Evolutionary conservation across 2,113 vertebrate genomes (phyloP), one percentile per base, ranked within the genome.

Genomic region (Phyllostomus discolor): DNA sequence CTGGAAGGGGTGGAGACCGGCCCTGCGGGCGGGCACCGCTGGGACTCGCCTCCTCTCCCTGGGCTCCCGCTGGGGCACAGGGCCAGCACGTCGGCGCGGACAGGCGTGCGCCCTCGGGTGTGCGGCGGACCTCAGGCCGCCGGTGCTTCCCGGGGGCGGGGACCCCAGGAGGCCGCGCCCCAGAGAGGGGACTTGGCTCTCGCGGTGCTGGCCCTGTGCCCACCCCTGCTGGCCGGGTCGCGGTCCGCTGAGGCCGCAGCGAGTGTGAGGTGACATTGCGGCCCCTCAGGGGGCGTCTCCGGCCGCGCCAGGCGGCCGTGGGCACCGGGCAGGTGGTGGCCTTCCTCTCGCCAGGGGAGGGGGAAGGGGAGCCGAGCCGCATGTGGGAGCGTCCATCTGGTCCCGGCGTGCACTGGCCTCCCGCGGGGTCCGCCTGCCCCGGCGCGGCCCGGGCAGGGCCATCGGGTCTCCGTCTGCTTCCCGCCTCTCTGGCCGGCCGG

Each of bases 21-120:
- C 64, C 7, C 64, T 67, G 33, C 1, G 0, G 17, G 33, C 8
- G 1, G 62, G 64, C 64, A 19, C 8, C 8, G n/a, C 8, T 4
- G n/a, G 9, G 1, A 4, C 1, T 19, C 8, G 2, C 73, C 8
- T 19, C 16, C 1, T 75, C 43, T 10, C 38, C 2, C 54, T 9
- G 73, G 5, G 64, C 33, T 33, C 64, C 64, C 8, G 12, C 33
- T 31, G 15, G 64, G 33, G 64, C 28, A 10, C 7, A 10, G 31
- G 62, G 24, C 8, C 46, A 10, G 73, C 46, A 11, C 28, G 3
- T 10, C 6, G 15, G 8, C 3, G 28, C 43, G 8, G 43, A 31
- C 14, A 8, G 24, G 35, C 12, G 15, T 19, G 8, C 4, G 14
- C 41, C 14, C 38, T 28, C 11, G 1, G n/a, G 2, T 11, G 38